Evolutionary conservation across 2,888 invertebrate genomes (phyloP), one percentile per base, ranked within the genome.

Genomic region (Cheilosia soror): DNA sequence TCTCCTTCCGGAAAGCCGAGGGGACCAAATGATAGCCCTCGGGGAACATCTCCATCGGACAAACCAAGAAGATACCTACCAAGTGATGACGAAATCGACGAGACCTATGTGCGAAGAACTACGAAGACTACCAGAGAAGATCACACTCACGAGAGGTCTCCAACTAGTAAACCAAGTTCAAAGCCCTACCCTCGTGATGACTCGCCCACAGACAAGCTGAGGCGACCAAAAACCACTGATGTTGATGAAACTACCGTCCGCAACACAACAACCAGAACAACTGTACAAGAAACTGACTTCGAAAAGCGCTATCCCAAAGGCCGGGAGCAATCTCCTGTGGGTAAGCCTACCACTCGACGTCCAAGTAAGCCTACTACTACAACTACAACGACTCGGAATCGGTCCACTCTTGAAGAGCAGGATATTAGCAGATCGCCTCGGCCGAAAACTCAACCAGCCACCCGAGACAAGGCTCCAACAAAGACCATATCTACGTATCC

Each of bases 281-380:
- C 15, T 6, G 11, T 68, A 3, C 73, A 73, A 25, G 44, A 73
- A 53, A 84, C 73, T 13, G 83, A 84, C 15, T 79, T 75, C 7
- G 83, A 84, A 31, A 84, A 79, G 47, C 83, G 79, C 0, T 79
- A 79, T 49, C 75, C 79, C 3, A 83, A 68, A 5, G 57, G 83
- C 9, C 68, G 68, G 15, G 73, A 68, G 25, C 72, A 73, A 13
- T 78, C 79, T 13, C 83, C 83, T 1, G 37, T 13, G 4, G 83
- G 73, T 0, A 83, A 83, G 42, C 37, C 73, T 0, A 57, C 69
- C 0, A 68, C 73, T 65, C 68, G 73, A 0, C 83, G 83, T 9
- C 83, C 83, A 20, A 79, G 73, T 31, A 84, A 79, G 11, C 49
- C 58, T 2, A 51, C 69, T 6, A 15, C 75, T 2, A 63, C 62